Base-by-base conservation (phyloP, 2,797 vertebrate genomes). In the Sebastes matsubarae region DNA sequence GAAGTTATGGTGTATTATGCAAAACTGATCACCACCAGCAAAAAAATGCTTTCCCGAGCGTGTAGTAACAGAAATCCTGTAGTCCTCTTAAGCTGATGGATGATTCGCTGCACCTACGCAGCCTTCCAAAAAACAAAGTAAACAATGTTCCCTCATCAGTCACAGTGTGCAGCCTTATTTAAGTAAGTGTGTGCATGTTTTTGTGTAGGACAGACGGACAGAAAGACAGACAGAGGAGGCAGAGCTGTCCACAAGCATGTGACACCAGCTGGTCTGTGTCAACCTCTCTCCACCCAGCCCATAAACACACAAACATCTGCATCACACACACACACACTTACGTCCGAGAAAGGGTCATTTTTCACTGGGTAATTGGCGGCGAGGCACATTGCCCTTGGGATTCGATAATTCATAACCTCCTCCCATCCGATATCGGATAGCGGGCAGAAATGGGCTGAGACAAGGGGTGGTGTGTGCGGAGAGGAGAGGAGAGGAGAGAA, bases 321-420 rank as follows among this genome's bases (percentile, higher is more conserved):
- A 55, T 18, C 67, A 75, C 84, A 85, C 77, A 76, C 76, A 76
- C 77, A 83, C 75, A 22, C n/a, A 9, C n/a, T 82, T 71, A 72
- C 18, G 20, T 83, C 80, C 82, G 68, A 86, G 86, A 88, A 81
- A 88, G 91, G 90, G 91, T 91, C 89, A 95, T 95, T 95, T 94
- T 94, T 95, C 94, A 94, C 77, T 5, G 85, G 91, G 89, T 96
- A 96, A 96, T 96, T 95, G 95, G 92, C 91, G 80, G 88, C 60
- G 71, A 90, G 90, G 93, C 79, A 90, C 91, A 92, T 92, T 93
- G 93, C 94, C 94, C 94, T 94, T 94, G 94, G 94, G 94, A 95
- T 95, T 94, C 92, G 93, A 95, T 95, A 95, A 95, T 96, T 96
- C 94, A 95, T 95, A 96, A 96, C 95, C 94, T 95, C 95, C 93